Conservation (phyloP, 2,113 vertebrate species). For the Microtus ochrogaster region DNA sequence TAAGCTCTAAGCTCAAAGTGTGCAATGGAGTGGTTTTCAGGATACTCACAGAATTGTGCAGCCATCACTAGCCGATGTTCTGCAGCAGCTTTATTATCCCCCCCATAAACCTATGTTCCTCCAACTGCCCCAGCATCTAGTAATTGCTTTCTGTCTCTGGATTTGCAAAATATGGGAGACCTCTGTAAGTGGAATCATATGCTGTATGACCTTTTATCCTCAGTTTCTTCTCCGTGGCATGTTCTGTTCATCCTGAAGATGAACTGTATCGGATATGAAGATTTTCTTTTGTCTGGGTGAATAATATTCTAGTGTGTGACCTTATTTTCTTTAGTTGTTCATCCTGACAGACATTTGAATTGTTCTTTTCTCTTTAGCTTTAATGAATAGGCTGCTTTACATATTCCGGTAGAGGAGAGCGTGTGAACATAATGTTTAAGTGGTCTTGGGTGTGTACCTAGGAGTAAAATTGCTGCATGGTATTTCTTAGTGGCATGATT, state of each 20-base stretch:
- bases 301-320: slow-evolving; percentile 17
- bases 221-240: not conserved
- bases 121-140: not conserved
- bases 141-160: not conserved
- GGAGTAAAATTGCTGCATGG: not conserved
- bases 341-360: slow-evolving; percentile 16
- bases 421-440: not conserved
- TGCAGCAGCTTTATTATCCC: not conserved
- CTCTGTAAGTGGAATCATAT: not conserved
- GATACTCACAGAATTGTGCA: not conserved
- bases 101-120: not conserved
- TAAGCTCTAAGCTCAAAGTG: not conserved
- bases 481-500: not conserved
- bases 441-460: not conserved
- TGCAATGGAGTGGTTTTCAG: not conserved
- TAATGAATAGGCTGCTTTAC: not conserved
- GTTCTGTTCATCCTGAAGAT: not conserved
- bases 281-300: slow-evolving; percentile 27
- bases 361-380: not conserved
- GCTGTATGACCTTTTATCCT: not conserved
- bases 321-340: slow-evolving; percentile 29
- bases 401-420: not conserved
- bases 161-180: not conserved
- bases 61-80: not conserved
- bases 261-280: not conserved